Evolutionary conservation across 92 coral and sea anemone genomes (phyloP), one percentile per base, ranked within the genome.

Genomic region (Virgularia gustaviana): DNA sequence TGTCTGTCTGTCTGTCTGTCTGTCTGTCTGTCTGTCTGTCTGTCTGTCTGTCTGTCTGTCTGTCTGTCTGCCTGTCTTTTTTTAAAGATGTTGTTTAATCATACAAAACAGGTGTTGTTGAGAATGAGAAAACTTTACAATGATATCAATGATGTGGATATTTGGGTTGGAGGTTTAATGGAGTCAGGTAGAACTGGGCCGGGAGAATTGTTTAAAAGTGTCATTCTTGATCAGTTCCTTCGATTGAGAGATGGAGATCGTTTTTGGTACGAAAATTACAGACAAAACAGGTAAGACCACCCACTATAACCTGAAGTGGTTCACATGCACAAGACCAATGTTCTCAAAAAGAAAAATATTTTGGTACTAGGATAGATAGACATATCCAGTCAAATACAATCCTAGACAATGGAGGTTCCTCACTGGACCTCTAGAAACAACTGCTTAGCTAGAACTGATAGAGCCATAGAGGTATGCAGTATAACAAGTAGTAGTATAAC

Each of bases 91-190:
- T 13, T 24, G 32, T 54, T 54, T 24, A 13, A 8, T 59, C 19
- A 22, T 59, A 16, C 42, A n/a, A n/a, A n/a, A n/a, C n/a, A 67
- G 74, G 18, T 67, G 31, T 47, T 29, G 9, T 1, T 29, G 4
- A 22, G 9, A 12, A 43, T 67, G 60, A 32, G 20, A 13, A 35
- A 67, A 16, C 23, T 67, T 32, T 67, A 29, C 20, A 49, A 49
- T 12, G 73, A 65, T 25, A 43, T 43, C 23, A 16, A 67, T 22
- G 49, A 47, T 19, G 49, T 67, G 18, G 74, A 67, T 49, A 31
- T 67, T 0, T 67, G 74, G 74, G 74, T 67, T 47, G 74, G 74
- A 2, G 74, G 74, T 29, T 31, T 67, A 9, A 24, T 67, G 74
- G 74, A 67, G 60, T 43, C 74, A 3, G 36, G 42, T 1, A 47